phyloP scores from a whole-genome alignment of 2,113 vertebrate genomes.

The Hippolais icterina region DNA sequence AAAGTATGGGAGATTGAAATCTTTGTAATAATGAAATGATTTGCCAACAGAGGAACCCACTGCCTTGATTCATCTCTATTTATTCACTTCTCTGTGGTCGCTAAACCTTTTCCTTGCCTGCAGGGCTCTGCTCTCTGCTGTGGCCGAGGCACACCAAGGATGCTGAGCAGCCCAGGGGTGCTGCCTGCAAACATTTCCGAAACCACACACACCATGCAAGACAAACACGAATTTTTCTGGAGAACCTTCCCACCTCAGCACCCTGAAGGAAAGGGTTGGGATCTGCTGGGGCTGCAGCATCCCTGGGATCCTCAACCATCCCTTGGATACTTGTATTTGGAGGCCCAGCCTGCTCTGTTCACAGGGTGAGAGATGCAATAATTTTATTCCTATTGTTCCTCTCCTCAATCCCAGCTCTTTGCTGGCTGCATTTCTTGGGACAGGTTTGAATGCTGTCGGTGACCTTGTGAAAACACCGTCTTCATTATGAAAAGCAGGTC shows the following conservation, averaged over 20 bases:
- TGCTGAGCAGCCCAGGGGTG: background rate
- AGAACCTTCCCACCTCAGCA: background rate
- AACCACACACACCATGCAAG: rapidly evolving
- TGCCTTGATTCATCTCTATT: background rate
- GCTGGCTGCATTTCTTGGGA: conserved; percentile 9
- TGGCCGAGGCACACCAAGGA: background rate
- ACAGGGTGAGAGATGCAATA: rapidly evolving
- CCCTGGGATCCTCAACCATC: background rate
- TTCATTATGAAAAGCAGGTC: conserved; percentile 56
- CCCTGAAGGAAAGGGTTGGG: background rate
- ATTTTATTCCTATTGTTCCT: background rate
- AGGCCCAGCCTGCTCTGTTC: background rate
- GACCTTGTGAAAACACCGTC: conserved; percentile 29
- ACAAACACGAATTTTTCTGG: rapidly evolving
- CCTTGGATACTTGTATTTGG: background rate
- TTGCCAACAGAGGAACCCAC: background rate
- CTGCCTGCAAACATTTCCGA: background rate
- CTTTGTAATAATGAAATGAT: background rate
- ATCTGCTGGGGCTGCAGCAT: background rate
- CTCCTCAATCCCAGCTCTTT: background rate
- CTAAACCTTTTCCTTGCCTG: background rate
- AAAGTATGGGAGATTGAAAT: background rate
- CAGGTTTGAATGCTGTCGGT: background rate
- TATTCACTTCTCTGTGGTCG: background rate
- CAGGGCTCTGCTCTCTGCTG: background rate